Evolutionary conservation across 2,888 invertebrate species (phyloP).

Genomic region (Nephrotoma appendiculata): DNA sequence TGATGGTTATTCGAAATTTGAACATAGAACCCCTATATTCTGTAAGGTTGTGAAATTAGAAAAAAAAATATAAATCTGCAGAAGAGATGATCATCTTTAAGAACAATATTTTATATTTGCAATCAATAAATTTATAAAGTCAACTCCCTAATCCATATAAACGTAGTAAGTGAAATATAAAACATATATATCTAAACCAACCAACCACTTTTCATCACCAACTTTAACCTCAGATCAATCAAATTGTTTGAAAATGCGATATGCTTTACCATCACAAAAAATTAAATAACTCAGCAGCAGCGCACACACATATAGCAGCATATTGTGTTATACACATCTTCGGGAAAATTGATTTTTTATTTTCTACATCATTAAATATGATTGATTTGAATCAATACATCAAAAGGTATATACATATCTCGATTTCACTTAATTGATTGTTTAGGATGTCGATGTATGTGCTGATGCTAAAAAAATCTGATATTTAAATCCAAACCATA

Average conservation of each 20-base stretch:
- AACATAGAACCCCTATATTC: too few relatives aligned
- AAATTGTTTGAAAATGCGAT: not conserved
- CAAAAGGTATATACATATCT: not conserved
- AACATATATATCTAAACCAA: not conserved
- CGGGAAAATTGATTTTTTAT: not conserved
- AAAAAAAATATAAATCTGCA: too few relatives aligned
- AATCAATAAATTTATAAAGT: not conserved
- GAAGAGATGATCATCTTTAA: not conserved
- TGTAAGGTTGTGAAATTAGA: too few relatives aligned
- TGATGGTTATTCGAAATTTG: too few relatives aligned
- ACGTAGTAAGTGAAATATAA: too few relatives aligned
- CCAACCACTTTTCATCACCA: not conserved
- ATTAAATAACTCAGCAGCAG: not conserved
- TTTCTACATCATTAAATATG: not conserved
- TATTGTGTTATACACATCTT: not conserved
- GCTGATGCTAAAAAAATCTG: not conserved
- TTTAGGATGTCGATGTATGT: not conserved
- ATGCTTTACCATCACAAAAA: not conserved
- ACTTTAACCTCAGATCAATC: not conserved
- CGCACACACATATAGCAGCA: not conserved
- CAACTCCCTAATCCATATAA: not conserved
- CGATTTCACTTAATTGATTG: not conserved
- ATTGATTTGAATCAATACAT: not conserved
- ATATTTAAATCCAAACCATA: not conserved
- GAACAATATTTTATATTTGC: not conserved